phyloP scores from a whole-genome alignment of 1,140 invertebrate genomes.

The Drosophila burlai region DNA sequence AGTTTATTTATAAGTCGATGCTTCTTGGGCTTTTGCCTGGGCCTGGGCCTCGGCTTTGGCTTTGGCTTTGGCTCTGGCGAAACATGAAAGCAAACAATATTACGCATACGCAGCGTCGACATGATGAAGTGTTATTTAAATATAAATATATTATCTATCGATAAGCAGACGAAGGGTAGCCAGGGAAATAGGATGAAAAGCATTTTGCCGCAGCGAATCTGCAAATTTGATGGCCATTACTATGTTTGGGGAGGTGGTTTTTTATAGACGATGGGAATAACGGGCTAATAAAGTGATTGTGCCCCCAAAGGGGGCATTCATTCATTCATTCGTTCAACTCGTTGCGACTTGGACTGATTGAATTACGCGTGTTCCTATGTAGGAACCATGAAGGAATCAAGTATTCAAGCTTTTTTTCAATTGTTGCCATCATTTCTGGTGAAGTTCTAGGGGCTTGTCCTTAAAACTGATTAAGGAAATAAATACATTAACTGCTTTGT shows the following conservation, averaged over 20 bases:
- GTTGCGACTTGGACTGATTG: conserved; percentile 23
- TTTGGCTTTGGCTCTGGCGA: background rate
- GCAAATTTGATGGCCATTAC: conserved; percentile 76
- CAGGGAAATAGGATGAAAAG: conserved; percentile 52
- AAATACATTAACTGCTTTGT: background rate
- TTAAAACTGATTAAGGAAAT: background rate
- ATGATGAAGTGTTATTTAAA: conserved; percentile 83
- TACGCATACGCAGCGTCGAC: conserved; percentile 74
- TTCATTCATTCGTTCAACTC: conserved; percentile 14
- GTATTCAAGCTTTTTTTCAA: background rate
- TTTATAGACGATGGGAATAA: conserved; percentile 48
- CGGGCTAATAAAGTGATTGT: conserved; percentile 45
- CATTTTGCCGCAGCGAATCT: conserved; percentile 74
- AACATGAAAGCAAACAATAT: conserved; percentile 80
- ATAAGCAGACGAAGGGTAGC: conserved; percentile 54
- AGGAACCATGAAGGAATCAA: background rate
- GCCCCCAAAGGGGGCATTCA: conserved; percentile 6
- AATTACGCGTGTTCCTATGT: conserved; percentile 22
- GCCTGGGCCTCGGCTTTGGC: background rate
- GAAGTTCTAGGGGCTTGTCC: background rate
- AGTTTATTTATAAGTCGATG: conserved; percentile 75
- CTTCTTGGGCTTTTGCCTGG: conserved; percentile 20
- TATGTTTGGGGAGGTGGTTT: conserved; percentile 44
- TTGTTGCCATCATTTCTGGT: conserved; percentile 8
- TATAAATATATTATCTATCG: conserved; percentile 83